Base-by-base conservation (phyloP, 2,888 invertebrate species). In the Chymomyza amoena region DNA sequence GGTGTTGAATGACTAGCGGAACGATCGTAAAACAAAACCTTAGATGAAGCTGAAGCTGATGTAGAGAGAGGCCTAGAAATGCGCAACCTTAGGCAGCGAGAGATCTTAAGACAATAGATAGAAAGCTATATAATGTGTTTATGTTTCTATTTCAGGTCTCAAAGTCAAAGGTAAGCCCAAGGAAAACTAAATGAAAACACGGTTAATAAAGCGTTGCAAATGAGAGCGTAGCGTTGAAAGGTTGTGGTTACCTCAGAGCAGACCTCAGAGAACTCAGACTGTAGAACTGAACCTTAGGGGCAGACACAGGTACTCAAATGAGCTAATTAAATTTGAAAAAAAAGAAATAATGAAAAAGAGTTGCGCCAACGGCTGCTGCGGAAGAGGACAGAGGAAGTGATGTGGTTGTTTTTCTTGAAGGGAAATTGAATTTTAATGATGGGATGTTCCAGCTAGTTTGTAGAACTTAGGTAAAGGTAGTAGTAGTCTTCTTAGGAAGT, bases 1-100 rank as follows among this genome's bases (percentile, higher is more conserved):
- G 87, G 88, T 88, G 85, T 88, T 87, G 87, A 85, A 70, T 87
- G 85, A 83, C 81, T 83, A 81, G 86, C 84, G 86, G 78, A 83
- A 82, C 76, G 77, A 68, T 72, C 62, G 77, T 78, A 75, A 81
- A 78, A 78, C 32, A 32, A 32, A 77, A 70, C 62, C 72, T 68
- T 56, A 25, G 25, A 25, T 25, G 25, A 25, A 25, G 25, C 25
- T 61, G 61, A 2, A 39, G n/a, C n/a, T n/a, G n/a, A n/a, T n/a
- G n/a, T n/a, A n/a, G 64, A 45, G 50, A 13, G 36, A 60, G 66
- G 39, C 60, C 61, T 36, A 61, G 61, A 61, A 61, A 66, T 50
- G 60, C 18, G 61, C 28, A 66, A 54, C 61, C 59, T 59, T 16
- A n/a, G 25, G 59, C 6, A 32, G 32, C 4, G 6, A 32, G 6